These are phyloP conservation scores for Patella depressa DNA, from an alignment of 2,888 invertebrate species.

Conservation along the genomic window DNA sequence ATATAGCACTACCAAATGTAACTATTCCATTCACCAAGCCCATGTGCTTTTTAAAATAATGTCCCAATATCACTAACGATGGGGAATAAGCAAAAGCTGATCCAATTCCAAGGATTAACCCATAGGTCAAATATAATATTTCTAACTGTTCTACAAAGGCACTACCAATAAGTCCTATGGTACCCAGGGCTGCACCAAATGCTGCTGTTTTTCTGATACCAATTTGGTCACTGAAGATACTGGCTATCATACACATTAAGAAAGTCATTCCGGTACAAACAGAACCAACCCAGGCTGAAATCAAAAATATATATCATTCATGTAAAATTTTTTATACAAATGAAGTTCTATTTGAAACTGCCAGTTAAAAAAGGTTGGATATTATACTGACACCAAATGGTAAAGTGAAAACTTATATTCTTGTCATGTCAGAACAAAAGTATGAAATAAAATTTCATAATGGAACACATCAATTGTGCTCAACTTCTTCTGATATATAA, in stretches of 20 bases:
- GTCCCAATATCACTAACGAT: conserved; percentile 90
- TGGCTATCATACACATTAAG: conserved; percentile 88
- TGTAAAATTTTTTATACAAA: no score
- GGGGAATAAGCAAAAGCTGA: conserved; percentile 92
- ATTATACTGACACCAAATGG: no score
- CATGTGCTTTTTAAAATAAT: conserved; percentile 87
- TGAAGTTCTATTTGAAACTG: no score
- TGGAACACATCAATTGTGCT: no score
- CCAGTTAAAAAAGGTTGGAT: no score
- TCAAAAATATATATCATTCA: conserved; percentile 8
- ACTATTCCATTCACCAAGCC: conserved; percentile 92
- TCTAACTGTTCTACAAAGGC: conserved; percentile 83
- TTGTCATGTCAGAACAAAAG: no score
- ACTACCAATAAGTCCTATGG: conserved; percentile 83
- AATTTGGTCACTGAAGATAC: conserved; percentile 86
- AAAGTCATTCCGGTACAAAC: conserved; percentile 91
- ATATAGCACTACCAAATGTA: conserved; percentile 89
- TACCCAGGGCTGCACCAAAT: conserved; percentile 84
- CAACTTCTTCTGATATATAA: no score
- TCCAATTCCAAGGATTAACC: conserved; percentile 89
- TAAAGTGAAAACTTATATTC: no score
- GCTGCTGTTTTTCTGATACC: conserved; percentile 89
- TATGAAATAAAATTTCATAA: no score
- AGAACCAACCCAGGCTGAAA: conserved; percentile 90
- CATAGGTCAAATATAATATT: conserved; percentile 87